Evolutionary conservation across 1,140 invertebrate genomes (phyloP).

Genomic region (Paralvinella palmiformis): DNA sequence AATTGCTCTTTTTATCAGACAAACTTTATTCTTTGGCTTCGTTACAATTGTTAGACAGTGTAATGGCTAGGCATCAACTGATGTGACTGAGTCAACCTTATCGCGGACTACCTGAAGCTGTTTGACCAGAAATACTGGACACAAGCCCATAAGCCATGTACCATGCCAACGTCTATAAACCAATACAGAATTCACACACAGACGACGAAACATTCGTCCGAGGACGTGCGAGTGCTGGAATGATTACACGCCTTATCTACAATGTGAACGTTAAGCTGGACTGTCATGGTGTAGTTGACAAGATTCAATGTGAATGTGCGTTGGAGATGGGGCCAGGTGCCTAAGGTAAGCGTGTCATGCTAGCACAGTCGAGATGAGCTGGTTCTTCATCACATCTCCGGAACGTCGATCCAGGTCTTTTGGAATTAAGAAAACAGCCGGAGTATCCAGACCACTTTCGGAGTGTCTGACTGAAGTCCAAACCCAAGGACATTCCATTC

Average conservation of each 20-base stretch:
- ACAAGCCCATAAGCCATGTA: neutral
- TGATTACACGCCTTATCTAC: constrained; percentile 22
- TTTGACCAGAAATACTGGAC: neutral
- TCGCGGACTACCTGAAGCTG: neutral
- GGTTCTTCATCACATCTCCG: constrained; percentile 6
- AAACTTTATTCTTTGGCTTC: too few relatives aligned
- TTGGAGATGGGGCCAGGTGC: constrained; percentile 24
- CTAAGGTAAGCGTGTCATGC: constrained; percentile 26
- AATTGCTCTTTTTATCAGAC: too few relatives aligned
- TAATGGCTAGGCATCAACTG: too few relatives aligned
- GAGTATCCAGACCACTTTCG: constrained; percentile 17
- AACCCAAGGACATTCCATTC: constrained; percentile 15
- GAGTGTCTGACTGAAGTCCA: constrained; percentile 22
- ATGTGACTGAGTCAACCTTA: neutral
- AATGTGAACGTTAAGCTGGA: constrained; percentile 21
- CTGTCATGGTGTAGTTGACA: constrained; percentile 12
- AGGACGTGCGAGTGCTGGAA: constrained; percentile 18
- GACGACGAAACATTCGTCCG: neutral
- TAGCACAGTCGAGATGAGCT: neutral
- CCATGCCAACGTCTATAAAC: neutral
- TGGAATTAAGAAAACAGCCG: neutral
- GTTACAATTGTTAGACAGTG: too few relatives aligned
- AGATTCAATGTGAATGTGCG: constrained; percentile 29
- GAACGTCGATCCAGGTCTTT: constrained; percentile 19
- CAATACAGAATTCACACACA: neutral